A percentile compares a stretch with the other conserved stretches of the same genome.
Evolutionary conservation across 2,888 invertebrate genomes (phyloP).

Genomic region (Nezara viridula): DNA sequence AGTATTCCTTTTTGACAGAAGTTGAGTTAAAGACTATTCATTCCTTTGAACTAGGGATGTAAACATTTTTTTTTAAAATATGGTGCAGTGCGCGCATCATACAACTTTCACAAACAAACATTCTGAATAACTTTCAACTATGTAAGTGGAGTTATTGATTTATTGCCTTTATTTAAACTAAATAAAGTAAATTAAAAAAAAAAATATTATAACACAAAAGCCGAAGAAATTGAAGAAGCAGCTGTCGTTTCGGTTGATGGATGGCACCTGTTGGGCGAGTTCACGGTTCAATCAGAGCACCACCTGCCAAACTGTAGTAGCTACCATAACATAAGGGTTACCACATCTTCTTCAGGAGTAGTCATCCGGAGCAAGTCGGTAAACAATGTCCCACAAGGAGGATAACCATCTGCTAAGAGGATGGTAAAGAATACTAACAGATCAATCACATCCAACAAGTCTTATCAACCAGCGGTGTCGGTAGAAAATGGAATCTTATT

Average conservation of each 20-base stretch:
- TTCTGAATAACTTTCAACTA: background rate
- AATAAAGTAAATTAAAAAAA: too few relatives aligned
- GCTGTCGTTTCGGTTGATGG: conserved; percentile 50
- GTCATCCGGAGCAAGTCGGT: background rate
- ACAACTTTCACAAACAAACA: background rate
- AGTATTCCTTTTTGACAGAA: too few relatives aligned
- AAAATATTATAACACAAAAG: background rate
- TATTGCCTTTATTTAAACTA: background rate
- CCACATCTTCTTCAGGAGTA: conserved; percentile 31
- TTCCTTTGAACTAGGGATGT: too few relatives aligned
- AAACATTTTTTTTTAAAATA: too few relatives aligned
- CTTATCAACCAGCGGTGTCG: too few relatives aligned
- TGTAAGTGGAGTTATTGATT: background rate
- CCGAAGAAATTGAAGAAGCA: background rate
- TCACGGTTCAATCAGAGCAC: conserved; percentile 55
- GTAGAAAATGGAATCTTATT: too few relatives aligned
- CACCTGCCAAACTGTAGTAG: conserved; percentile 51
- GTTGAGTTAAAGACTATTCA: too few relatives aligned
- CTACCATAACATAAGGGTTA: conserved; percentile 32
- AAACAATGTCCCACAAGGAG: background rate
- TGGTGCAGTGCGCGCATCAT: too few relatives aligned
- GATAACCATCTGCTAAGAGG: background rate
- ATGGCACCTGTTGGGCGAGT: conserved; percentile 42
- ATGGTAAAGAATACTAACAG: background rate
- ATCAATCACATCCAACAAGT: too few relatives aligned